These are phyloP conservation scores for Molorchus minor DNA, from an alignment of 2,888 invertebrate species.

Conservation along the genomic window DNA sequence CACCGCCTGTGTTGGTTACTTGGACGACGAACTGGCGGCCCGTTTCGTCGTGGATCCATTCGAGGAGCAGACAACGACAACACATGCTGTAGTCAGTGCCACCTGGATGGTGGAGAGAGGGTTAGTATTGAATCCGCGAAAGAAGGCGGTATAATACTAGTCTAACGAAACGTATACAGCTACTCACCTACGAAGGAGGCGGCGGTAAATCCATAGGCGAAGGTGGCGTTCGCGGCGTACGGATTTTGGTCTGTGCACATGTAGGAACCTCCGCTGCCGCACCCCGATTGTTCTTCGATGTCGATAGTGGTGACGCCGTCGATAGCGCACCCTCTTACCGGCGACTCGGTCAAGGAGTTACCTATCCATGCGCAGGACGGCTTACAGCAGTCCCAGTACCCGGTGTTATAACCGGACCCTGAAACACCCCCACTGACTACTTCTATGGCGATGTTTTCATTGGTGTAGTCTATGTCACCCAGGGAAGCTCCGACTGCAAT, in stretches of 20 bases:
- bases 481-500: too few relatives aligned
- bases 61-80: neutral
- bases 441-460: neutral
- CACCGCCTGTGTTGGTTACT: neutral
- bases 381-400: conserved; percentile 1
- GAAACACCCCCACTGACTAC: neutral
- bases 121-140: too few relatives aligned
- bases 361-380: neutral
- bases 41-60: neutral
- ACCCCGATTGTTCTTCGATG: conserved; percentile 25
- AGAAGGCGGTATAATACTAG: too few relatives aligned
- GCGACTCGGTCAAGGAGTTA: neutral
- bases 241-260: conserved; percentile 22
- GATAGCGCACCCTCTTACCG: neutral
- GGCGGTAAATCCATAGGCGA: neutral
- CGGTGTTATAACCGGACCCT: neutral
- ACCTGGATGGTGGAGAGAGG: too few relatives aligned
- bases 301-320: conserved; percentile 18
- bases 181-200: conserved; percentile 1
- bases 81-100: neutral
- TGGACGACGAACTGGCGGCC: neutral
- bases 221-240: conserved; percentile 11
- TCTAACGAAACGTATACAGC: too few relatives aligned
- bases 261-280: conserved; percentile 20
- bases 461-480: neutral